These are phyloP conservation scores for Aporophyla nigra DNA, from an alignment of 2,888 invertebrate genomes.

Conservation along the genomic window DNA sequence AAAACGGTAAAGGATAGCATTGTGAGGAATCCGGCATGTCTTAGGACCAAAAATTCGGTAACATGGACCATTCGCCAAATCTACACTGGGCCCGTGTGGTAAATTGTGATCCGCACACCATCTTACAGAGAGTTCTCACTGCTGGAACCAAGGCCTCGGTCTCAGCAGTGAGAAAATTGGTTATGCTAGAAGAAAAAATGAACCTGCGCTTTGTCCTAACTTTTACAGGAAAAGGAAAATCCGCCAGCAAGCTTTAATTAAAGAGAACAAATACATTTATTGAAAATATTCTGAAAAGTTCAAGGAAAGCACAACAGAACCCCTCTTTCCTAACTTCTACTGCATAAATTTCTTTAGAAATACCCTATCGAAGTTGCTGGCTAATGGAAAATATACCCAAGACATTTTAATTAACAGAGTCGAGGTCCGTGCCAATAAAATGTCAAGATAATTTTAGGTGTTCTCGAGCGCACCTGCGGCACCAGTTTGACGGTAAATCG, in stretches of 20 bases:
- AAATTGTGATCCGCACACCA: no score
- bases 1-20: no score
- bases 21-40: no score
- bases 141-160: no score
- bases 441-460: constrained; percentile 83
- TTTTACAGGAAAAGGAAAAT: neutral
- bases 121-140: no score
- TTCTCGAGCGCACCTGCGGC: constrained; percentile 81
- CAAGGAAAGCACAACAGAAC: constrained; percentile 34
- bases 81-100: no score
- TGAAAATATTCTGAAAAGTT: constrained; percentile 32
- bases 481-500: constrained; percentile 80
- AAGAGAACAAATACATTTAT: constrained; percentile 10
- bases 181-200: neutral
- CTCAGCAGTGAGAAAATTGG: no score
- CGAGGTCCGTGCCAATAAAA: constrained; percentile 80
- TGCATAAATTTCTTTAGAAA: constrained; percentile 58
- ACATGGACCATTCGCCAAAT: no score
- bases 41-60: no score
- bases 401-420: constrained; percentile 82
- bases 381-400: constrained; percentile 68
- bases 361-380: constrained; percentile 50
- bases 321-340: constrained; percentile 34
- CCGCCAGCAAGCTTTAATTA: constrained; percentile 2
- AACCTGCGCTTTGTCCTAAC: neutral